These are phyloP conservation scores for Gymnogyps californianus DNA, from an alignment of 2,113 vertebrate species.

Conservation along the genomic window DNA sequence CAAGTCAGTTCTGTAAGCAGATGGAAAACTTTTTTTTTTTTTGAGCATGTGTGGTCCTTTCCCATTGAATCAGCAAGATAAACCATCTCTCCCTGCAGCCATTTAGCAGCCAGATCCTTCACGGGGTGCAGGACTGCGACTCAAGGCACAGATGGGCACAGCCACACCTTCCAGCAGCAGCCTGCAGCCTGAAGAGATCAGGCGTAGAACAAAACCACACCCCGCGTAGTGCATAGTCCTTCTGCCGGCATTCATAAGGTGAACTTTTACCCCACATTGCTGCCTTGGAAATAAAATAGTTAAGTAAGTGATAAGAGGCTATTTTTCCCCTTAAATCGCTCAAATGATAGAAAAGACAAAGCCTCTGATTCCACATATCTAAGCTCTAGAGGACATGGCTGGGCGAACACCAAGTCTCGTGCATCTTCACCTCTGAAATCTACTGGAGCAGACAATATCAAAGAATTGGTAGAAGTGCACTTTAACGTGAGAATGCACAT, in stretches of 20 bases:
- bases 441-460: not conserved
- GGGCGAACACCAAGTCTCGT: accelerated
- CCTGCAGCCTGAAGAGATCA: not conserved
- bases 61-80: not conserved
- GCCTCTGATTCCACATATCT: not conserved
- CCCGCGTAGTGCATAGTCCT: not conserved
- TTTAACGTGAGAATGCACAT: not conserved
- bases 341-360: not conserved
- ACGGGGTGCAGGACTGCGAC: not conserved
- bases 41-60: not conserved
- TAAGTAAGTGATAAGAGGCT: not conserved
- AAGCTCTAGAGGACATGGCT: not conserved
- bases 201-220: not conserved
- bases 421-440: accelerated
- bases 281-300: not conserved
- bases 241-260: not conserved
- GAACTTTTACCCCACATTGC: constrained; percentile 21
- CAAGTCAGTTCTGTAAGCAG: not conserved
- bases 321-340: not conserved
- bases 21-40: not conserved
- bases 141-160: not conserved
- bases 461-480: not conserved
- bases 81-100: not conserved
- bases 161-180: not conserved
- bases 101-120: not conserved